Evolutionary conservation across 2,888 invertebrate species (phyloP), one percentile per base, ranked within the genome.

Genomic region (Bruchidius siliquastri): DNA sequence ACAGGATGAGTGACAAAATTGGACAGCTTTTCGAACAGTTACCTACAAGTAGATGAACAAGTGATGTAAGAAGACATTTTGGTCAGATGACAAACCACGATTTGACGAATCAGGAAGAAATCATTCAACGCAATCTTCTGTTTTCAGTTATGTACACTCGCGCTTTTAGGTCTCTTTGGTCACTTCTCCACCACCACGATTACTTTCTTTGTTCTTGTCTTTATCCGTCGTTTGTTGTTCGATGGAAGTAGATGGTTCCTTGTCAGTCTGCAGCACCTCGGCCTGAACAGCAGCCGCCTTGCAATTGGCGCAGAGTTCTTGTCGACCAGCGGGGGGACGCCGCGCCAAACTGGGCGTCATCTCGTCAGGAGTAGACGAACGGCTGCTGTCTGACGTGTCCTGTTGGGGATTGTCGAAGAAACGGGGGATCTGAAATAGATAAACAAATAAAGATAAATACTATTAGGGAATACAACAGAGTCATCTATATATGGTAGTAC

Each of bases 311-410:
- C 85, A 85, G 13, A 85, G 80, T 74, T 85, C 85, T 76, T 83
- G 83, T 71, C 83, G 79, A 71, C 84, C 83, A 3, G 83, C 81
- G 71, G 84, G 83, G 3, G 83, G 81, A 72, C 78, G 76, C 21
- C 79, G 79, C 4, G 83, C 77, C 79, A 90, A 85, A 76, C 90
- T 87, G 0, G 91, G 90, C 80, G 90, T 90, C 78, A 90, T 88
- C 84, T 91, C 90, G 85, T 91, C 90, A 67, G 91, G 91, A 22
- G 91, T 90, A 0, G 91, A 90, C 21, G 91, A 89, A 81, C 91
- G 88, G 82, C 90, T 90, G 85, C 90, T 90, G 82, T 89, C 89
- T 13, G 49, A 49, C 18, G 49, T 49, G 77, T 88, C 89, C 70
- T 85, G 85, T 18, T 80, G 74, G 22, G 90, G 89, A 81, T 88